Evolutionary conservation across 2,113 vertebrate genomes (phyloP).

Genomic region (Columba livia): DNA sequence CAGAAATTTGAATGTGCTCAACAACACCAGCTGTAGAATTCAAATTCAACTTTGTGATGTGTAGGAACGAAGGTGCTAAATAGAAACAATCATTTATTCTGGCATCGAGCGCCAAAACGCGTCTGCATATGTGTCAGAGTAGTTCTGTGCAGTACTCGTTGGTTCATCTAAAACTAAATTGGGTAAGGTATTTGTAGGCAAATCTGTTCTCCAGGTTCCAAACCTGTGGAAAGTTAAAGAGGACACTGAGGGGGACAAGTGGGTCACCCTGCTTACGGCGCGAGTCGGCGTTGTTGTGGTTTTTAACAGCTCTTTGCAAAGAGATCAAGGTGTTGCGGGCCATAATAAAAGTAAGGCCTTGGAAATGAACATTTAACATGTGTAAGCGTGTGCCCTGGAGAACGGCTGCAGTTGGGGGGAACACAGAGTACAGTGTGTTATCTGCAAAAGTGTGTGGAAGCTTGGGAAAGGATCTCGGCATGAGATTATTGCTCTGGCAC

Average conservation of each 20-base stretch:
- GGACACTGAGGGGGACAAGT: neutral
- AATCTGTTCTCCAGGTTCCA: neutral
- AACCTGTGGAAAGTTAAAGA: neutral
- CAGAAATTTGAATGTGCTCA: neutral
- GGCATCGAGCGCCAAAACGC: neutral
- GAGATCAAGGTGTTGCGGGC: neutral
- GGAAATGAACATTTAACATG: neutral
- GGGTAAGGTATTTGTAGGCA: neutral
- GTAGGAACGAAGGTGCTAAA: neutral
- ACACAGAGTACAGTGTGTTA: neutral
- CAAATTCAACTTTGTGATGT: fast-evolving
- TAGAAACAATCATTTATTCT: neutral
- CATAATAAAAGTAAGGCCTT: neutral
- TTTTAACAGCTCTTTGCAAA: neutral
- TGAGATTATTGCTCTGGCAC: fast-evolving
- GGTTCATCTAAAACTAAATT: fast-evolving
- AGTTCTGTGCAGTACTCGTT: neutral
- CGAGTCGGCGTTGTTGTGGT: fast-evolving
- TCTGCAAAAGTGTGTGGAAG: neutral
- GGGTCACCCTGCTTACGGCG: neutral
- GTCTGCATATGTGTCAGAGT: neutral
- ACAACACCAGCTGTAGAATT: neutral
- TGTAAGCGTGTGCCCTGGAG: neutral
- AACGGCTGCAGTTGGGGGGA: neutral
- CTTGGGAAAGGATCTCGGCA: neutral